A percentile compares a stretch with the other conserved stretches of the same genome.
These are phyloP conservation scores for Drosophila repleta DNA, from an alignment of 1,140 invertebrate species.

Conservation along the genomic window DNA sequence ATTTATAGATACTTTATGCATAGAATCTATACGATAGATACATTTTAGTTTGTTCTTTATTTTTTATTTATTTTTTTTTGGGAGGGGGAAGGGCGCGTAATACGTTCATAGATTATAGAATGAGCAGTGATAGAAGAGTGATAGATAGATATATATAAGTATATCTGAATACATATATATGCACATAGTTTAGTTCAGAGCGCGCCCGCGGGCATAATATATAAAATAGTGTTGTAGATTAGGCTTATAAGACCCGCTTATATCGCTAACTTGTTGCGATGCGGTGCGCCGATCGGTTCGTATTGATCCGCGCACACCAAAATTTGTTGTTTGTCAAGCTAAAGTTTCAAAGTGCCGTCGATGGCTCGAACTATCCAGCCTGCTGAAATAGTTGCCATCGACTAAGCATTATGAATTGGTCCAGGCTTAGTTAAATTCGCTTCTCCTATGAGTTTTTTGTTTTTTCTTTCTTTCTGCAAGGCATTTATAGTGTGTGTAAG, in stretches of 20 bases:
- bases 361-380: slow-evolving; percentile 61
- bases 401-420: slow-evolving; percentile 33
- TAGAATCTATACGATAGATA: slow-evolving; percentile 58
- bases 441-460: slow-evolving; percentile 32
- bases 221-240: slow-evolving; percentile 53
- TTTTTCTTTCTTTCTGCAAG: slow-evolving; percentile 53
- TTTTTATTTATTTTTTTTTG: slow-evolving; percentile 9
- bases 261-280: slow-evolving; percentile 76
- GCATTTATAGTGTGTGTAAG: slow-evolving; percentile 36
- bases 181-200: slow-evolving; percentile 12
- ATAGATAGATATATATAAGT: slow-evolving; percentile 13
- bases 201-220: slow-evolving; percentile 47
- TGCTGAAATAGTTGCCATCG: slow-evolving; percentile 70
- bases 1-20: slow-evolving; percentile 31
- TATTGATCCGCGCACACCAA: slow-evolving; percentile 18
- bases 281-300: slow-evolving; percentile 23
- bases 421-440: slow-evolving; percentile 74
- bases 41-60: slow-evolving; percentile 70
- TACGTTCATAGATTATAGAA: slow-evolving; percentile 26
- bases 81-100: slow-evolving; percentile 5
- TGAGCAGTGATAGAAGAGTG: slow-evolving; percentile 36
- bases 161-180: neutral
- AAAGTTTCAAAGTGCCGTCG: slow-evolving; percentile 30
- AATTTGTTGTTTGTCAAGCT: slow-evolving; percentile 41
- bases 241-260: slow-evolving; percentile 82